Conservation (phyloP, 92 coral and sea anemone genomes). For the Siderastrea siderea region DNA sequence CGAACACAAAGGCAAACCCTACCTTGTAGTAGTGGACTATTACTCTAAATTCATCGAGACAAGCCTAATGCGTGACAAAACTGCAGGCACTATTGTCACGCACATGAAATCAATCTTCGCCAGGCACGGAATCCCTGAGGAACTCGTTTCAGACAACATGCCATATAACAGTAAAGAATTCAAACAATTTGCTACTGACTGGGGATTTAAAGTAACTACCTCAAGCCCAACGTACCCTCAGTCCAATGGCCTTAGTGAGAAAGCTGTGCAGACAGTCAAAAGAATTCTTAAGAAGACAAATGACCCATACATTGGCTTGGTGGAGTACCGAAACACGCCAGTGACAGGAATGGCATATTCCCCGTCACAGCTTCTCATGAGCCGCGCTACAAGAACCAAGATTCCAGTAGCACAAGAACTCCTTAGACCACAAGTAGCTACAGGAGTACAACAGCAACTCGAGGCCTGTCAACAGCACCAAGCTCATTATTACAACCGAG, state of each 20-base stretch:
- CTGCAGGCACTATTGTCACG: slow-evolving; percentile 60
- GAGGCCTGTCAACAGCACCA: slow-evolving; percentile 43
- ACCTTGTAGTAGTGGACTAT: no score
- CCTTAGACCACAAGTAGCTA: slow-evolving; percentile 32
- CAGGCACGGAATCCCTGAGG: slow-evolving; percentile 81
- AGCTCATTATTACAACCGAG: slow-evolving; percentile 48
- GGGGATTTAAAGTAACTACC: slow-evolving; percentile 73
- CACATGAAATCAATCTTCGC: slow-evolving; percentile 72
- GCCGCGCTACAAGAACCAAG: slow-evolving; percentile 45
- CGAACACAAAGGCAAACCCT: slow-evolving; percentile 72
- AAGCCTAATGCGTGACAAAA: slow-evolving; percentile 61
- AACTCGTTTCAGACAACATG: slow-evolving; percentile 75
- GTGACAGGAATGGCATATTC: slow-evolving; percentile 67
- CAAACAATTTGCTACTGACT: slow-evolving; percentile 68
- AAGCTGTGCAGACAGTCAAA: slow-evolving; percentile 61
- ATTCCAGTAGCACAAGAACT: slow-evolving; percentile 34
- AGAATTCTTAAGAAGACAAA: slow-evolving; percentile 51
- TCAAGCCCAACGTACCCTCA: slow-evolving; percentile 77
- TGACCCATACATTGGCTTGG: slow-evolving; percentile 63
- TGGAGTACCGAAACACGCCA: slow-evolving; percentile 70
- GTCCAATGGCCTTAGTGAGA: slow-evolving; percentile 71
- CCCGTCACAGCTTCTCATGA: slow-evolving; percentile 70
- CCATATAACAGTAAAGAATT: slow-evolving; percentile 74
- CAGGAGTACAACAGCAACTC: slow-evolving; percentile 56
- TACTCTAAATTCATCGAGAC: slow-evolving; percentile 72